phyloP scores from a whole-genome alignment of 2,113 vertebrate genomes.

The Hipposideros armiger region DNA sequence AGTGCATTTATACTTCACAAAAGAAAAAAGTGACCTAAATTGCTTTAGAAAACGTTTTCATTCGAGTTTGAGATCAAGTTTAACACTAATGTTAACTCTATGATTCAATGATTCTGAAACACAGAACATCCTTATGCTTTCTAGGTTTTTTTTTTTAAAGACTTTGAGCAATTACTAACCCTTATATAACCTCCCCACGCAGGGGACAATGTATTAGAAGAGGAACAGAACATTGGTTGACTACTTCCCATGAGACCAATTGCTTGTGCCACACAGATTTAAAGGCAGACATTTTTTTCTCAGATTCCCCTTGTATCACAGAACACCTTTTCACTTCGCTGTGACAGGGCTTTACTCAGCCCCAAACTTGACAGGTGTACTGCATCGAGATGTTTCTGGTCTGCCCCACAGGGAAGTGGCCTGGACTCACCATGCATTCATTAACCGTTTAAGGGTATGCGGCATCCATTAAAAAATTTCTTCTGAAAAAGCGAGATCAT shows the following conservation, averaged over 20 bases:
- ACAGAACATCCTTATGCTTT: neutral
- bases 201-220: neutral
- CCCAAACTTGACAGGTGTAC: neutral
- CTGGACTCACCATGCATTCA: neutral
- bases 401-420: neutral
- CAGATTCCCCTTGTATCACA: neutral
- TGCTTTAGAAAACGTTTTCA: neutral
- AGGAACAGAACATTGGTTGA: neutral
- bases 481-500: neutral
- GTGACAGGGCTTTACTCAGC: neutral
- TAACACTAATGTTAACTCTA: neutral
- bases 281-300: neutral
- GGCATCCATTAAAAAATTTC: neutral
- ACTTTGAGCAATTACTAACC: neutral
- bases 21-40: neutral
- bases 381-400: neutral
- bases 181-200: neutral
- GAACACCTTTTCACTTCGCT: neutral
- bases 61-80: neutral
- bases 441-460: neutral
- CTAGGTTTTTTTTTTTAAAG: neutral
- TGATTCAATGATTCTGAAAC: neutral
- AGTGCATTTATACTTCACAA: neutral
- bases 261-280: neutral
- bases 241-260: neutral